Evolutionary conservation across 2,797 vertebrate genomes (phyloP).

Genomic region (Philypnodon macrostomus): DNA sequence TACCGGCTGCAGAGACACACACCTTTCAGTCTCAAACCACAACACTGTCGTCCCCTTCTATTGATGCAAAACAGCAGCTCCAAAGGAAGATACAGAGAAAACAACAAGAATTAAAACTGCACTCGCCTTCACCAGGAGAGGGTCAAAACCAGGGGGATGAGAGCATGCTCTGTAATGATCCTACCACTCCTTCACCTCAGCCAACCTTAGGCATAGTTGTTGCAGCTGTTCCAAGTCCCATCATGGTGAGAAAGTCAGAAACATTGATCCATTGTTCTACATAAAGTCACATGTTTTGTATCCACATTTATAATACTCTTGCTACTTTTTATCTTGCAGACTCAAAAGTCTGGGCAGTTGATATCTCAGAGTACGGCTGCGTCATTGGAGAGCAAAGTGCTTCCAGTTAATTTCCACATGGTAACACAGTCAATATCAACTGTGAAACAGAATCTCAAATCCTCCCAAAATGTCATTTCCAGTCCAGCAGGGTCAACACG

Average conservation of each 20-base stretch:
- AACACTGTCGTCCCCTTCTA: constrained; percentile 85
- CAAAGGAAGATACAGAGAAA: constrained; percentile 99
- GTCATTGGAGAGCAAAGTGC: constrained; percentile 86
- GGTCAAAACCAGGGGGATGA: constrained; percentile 80
- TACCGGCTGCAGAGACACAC: constrained; percentile 88
- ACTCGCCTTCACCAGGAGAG: constrained; percentile 88
- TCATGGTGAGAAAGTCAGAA: constrained; percentile 82
- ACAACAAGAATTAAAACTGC: constrained; percentile 95
- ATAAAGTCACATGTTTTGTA: background rate
- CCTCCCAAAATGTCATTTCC: constrained; percentile 83
- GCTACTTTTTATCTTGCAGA: constrained; percentile 67
- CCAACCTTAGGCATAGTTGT: constrained; percentile 92
- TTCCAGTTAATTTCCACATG: constrained; percentile 94
- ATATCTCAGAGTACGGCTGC: constrained; percentile 87
- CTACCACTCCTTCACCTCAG: constrained; percentile 88
- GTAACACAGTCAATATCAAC: constrained; percentile 90
- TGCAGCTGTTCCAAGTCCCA: constrained; percentile 90
- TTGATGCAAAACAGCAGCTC: constrained; percentile 97
- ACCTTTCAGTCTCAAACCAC: constrained; percentile 91
- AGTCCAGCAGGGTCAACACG: constrained; percentile 85
- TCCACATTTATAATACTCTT: background rate
- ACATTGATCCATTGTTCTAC: background rate
- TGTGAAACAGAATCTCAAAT: constrained; percentile 88
- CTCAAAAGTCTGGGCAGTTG: constrained; percentile 86
- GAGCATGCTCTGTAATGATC: constrained; percentile 78